Conservation (phyloP, 2,888 invertebrate genomes). For the Panzeria rudis region DNA sequence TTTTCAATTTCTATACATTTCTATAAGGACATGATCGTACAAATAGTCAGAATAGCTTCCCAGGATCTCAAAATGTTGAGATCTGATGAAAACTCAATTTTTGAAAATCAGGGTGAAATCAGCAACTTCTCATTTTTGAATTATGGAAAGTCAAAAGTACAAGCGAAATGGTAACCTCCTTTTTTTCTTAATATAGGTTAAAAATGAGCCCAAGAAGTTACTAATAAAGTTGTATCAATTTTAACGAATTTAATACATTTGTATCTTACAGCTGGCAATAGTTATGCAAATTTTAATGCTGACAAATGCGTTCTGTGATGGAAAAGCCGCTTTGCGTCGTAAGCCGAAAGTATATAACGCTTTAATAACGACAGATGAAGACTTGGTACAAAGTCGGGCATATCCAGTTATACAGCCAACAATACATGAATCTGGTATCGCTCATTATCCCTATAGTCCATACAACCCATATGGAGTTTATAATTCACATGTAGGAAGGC, state of each 20-base stretch:
- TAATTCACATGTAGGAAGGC: conserved; percentile 79
- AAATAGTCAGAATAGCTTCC: too few species aligned
- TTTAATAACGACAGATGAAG: conserved; percentile 90
- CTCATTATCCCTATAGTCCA: conserved; percentile 79
- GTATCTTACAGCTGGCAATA: conserved; percentile 75
- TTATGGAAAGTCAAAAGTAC: too few species aligned
- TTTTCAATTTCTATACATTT: too few species aligned
- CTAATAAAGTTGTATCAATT: neutral
- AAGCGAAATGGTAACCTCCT: too few species aligned
- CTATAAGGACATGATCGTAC: too few species aligned
- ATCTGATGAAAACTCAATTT: too few species aligned
- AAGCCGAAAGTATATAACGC: conserved; percentile 92
- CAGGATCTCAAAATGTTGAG: too few species aligned
- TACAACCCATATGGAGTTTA: conserved; percentile 81
- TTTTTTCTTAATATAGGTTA: too few species aligned
- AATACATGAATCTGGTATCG: conserved; percentile 86
- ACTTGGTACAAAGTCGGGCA: conserved; percentile 89
- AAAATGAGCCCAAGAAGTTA: neutral
- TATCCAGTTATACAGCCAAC: conserved; percentile 90
- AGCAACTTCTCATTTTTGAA: too few species aligned
- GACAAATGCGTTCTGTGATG: conserved; percentile 17
- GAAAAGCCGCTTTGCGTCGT: conserved; percentile 80
- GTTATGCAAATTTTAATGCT: conserved; percentile 70
- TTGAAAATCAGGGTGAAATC: too few species aligned
- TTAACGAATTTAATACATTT: neutral